A percentile compares a stretch with the other conserved stretches of the same genome.
Conservation (phyloP, 2,888 invertebrate genomes). For the Chrysotoxum bicinctum region DNA sequence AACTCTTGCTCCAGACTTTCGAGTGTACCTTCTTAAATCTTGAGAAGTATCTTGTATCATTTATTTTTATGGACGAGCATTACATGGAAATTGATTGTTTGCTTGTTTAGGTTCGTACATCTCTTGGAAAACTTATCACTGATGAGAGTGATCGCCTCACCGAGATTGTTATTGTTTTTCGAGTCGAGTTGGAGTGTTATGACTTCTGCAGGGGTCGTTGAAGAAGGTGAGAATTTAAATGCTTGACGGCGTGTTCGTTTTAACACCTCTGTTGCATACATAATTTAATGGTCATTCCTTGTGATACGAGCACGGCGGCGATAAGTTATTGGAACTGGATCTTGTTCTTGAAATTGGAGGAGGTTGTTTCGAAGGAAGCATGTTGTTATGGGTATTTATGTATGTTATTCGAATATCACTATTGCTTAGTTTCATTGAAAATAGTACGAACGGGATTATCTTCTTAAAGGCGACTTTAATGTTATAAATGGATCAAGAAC, state of each 20-base stretch:
- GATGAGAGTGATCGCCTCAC: conserved; percentile 40
- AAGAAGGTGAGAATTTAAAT: conserved; percentile 72
- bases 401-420: too few relatives aligned
- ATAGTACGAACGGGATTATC: too few relatives aligned
- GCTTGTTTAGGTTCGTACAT: conserved; percentile 1
- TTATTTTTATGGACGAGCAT: conserved; percentile 49
- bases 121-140: conserved; percentile 57
- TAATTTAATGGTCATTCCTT: conserved; percentile 60
- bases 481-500: too few relatives aligned
- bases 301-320: conserved; percentile 24
- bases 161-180: conserved; percentile 34
- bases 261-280: conserved; percentile 70
- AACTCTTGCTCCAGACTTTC: not conserved
- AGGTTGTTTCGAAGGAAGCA: not conserved
- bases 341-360: not conserved
- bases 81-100: conserved; percentile 62
- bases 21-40: not conserved
- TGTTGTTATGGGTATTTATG: not conserved
- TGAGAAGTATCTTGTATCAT: conserved; percentile 7
- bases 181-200: not conserved
- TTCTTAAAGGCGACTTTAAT: too few relatives aligned
- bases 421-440: too few relatives aligned
- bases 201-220: not conserved
- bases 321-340: conserved; percentile 62
- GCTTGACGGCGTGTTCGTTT: conserved; percentile 68